Evolutionary conservation across 2,888 invertebrate species (phyloP).

Genomic region (Anoplius nigerrimus): DNA sequence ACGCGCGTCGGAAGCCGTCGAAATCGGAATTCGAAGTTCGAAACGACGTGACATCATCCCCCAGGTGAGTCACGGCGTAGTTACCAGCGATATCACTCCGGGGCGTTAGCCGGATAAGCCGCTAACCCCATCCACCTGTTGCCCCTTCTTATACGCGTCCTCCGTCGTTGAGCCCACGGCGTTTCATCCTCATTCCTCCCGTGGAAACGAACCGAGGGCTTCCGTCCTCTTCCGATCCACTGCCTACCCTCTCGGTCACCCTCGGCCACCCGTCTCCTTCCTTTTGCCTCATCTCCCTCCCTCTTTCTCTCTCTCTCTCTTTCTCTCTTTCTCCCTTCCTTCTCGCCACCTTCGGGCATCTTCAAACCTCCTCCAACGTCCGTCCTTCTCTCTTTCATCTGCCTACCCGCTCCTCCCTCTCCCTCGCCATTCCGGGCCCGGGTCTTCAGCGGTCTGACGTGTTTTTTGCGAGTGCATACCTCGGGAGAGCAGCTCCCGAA

Average conservation of each 20-base stretch:
- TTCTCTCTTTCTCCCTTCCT: constrained; percentile 26
- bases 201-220: constrained; percentile 25
- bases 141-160: constrained; percentile 70
- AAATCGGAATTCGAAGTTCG: constrained; percentile 27
- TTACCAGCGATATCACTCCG: constrained; percentile 69
- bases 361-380: constrained; percentile 16
- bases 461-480: constrained; percentile 75
- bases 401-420: constrained; percentile 40
- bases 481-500: constrained; percentile 73
- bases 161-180: constrained; percentile 46
- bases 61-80: constrained; percentile 52
- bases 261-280: constrained; percentile 31
- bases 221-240: constrained; percentile 8
- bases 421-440: constrained; percentile 49
- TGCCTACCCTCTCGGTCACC: too few relatives aligned
- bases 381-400: constrained; percentile 22
- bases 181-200: constrained; percentile 53
- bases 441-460: constrained; percentile 74
- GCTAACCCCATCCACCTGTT: constrained; percentile 75
- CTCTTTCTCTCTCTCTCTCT: constrained; percentile 29
- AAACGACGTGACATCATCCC: constrained; percentile 41
- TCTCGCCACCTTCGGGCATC: constrained; percentile 20
- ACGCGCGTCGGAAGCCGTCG: too few relatives aligned
- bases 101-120: constrained; percentile 74
- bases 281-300: constrained; percentile 28